A percentile compares a stretch with the other conserved stretches of the same genome.
phyloP scores from a whole-genome alignment of 2,888 invertebrate species.

The Camptogramma bilineatum region DNA sequence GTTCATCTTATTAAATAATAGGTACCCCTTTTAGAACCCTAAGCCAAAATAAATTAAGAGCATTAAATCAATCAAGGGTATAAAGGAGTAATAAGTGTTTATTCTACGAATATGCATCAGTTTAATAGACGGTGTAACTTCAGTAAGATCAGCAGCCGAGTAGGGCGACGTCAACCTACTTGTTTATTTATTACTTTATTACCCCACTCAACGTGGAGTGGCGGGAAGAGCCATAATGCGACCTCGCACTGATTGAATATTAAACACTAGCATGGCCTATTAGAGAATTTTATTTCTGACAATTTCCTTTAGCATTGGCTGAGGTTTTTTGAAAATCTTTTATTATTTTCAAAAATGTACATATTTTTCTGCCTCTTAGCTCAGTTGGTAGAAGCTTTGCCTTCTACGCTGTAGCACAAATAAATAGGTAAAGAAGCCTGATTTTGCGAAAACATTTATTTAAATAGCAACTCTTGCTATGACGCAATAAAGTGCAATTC shows the following conservation, averaged over 20 bases:
- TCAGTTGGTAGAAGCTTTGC: too few species aligned
- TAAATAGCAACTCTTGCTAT: too few species aligned
- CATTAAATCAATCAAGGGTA: slow-evolving; percentile 20
- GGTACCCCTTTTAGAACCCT: too few species aligned
- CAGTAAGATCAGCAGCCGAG: slow-evolving; percentile 15
- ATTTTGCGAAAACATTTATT: too few species aligned
- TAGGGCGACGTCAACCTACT: slow-evolving; percentile 57
- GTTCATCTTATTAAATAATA: slow-evolving; percentile 20
- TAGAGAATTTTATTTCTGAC: slow-evolving; percentile 49
- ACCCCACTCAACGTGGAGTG: slow-evolving; percentile 74
- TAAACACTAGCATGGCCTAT: slow-evolving; percentile 61
- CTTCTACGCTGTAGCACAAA: too few species aligned
- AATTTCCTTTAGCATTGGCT: too few species aligned
- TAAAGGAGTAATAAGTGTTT: neutral
- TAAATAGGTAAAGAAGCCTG: too few species aligned
- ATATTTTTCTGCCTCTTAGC: too few species aligned
- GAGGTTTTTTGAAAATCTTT: too few species aligned
- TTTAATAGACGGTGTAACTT: slow-evolving; percentile 17
- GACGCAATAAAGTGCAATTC: too few species aligned
- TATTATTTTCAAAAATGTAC: too few species aligned
- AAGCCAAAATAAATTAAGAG: slow-evolving; percentile 12
- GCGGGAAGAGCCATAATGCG: slow-evolving; percentile 71
- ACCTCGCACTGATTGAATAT: slow-evolving; percentile 75
- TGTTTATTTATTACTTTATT: slow-evolving; percentile 80
- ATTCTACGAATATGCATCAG: slow-evolving; percentile 23